Evolutionary conservation across 2,888 invertebrate species (phyloP).

Genomic region (Ormia ochracea): DNA sequence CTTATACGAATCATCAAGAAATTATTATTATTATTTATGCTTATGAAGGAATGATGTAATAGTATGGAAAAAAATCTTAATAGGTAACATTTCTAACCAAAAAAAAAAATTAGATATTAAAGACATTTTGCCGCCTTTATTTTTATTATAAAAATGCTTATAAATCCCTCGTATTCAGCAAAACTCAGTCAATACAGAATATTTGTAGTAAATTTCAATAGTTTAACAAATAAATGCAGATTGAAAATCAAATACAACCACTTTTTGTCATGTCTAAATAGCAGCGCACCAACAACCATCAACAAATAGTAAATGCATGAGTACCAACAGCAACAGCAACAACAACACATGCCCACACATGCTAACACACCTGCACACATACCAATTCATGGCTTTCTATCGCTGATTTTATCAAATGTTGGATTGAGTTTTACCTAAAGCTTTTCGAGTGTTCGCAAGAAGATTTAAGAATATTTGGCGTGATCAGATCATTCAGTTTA

Average conservation of each 20-base stretch:
- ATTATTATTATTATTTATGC: too few relatives aligned
- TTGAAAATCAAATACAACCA: slow-evolving; percentile 70
- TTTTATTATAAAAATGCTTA: slow-evolving; percentile 44
- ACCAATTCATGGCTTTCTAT: background rate
- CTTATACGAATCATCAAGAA: too few relatives aligned
- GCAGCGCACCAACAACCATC: slow-evolving; percentile 26
- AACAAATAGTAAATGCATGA: slow-evolving; percentile 22
- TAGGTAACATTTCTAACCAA: background rate
- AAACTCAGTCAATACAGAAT: slow-evolving; percentile 37
- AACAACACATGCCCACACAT: background rate
- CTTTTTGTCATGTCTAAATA: slow-evolving; percentile 61
- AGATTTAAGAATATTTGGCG: background rate
- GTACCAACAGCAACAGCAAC: background rate
- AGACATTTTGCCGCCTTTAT: slow-evolving; percentile 28
- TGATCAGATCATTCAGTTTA: slow-evolving; percentile 36
- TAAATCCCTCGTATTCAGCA: slow-evolving; percentile 52
- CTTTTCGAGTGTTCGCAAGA: background rate
- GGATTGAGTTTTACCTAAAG: slow-evolving; percentile 50
- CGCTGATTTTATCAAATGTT: slow-evolving; percentile 66
- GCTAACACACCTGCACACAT: background rate
- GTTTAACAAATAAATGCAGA: slow-evolving; percentile 71
- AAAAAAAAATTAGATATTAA: slow-evolving; percentile 30
- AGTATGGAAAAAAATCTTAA: too few relatives aligned
- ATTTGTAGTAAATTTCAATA: slow-evolving; percentile 58
- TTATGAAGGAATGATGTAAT: too few relatives aligned